Evolutionary conservation across 2,113 vertebrate genomes (phyloP), one percentile per base, ranked within the genome.

Genomic region (Oryzias javanicus): DNA sequence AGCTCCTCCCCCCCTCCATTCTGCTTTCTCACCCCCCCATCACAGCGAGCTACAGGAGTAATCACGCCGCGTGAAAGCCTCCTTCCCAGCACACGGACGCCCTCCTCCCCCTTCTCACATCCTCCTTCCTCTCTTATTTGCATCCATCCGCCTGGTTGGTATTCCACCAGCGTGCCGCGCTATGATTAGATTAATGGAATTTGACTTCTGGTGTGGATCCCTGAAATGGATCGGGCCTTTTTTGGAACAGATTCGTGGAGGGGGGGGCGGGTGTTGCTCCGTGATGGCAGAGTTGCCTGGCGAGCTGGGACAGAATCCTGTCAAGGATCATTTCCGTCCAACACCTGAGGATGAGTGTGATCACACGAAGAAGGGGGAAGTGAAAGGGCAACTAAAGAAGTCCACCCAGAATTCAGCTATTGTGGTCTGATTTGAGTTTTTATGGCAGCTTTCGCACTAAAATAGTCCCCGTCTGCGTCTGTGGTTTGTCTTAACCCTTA

Each of bases 101-200:
- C 41, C 50, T 14, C 20, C 57, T 40, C 18, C 41, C 41, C 29
- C 44, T 60, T 64, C 19, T 64, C 54, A 76, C 78, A 79, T 72
- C 68, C 67, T 57, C 22, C 53, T 72, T 80, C 64, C 79, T 62
- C 60, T 70, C 74, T 83, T 82, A 87, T 86, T 85, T 85, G 53
- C 73, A 80, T 82, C 76, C 78, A 60, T 81, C 46, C 49, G 15
- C 44, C 70, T 83, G 63, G 8, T 81, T 80, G 61, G 62, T 82
- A 78, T 81, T 87, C 86, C 59, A 56, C 46, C 63, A n/a, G 62
- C 24, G 45, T 19, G 49, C 71, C 54, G n/a, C 0, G 56, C 77
- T 72, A 63, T 62, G 74, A 82, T 83, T 75, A 83, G 84, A 87
- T 88, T 82, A 85, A 88, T 87, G 73, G 80, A 80, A 79, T 74